These are phyloP conservation scores for Microvelia longipes DNA, from an alignment of 1,140 invertebrate genomes.

Conservation along the genomic window DNA sequence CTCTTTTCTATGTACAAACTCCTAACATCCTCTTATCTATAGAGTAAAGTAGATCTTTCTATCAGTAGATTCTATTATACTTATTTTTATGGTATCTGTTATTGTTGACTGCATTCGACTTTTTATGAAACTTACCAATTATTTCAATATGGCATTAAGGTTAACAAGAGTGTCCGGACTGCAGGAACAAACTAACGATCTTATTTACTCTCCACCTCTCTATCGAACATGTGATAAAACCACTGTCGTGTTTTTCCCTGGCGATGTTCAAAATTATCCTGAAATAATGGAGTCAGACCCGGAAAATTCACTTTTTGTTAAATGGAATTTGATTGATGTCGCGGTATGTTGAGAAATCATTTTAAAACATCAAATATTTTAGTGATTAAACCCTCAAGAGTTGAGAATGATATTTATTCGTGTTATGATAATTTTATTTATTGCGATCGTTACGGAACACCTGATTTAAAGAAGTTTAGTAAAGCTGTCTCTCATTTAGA, in stretches of 20 bases:
- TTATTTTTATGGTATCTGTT: background rate
- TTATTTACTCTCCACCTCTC: background rate
- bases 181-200: background rate
- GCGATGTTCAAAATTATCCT: background rate
- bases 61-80: background rate
- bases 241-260: background rate
- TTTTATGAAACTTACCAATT: background rate
- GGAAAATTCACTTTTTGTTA: background rate
- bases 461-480: constrained; percentile 50
- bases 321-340: background rate
- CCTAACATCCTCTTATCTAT: background rate
- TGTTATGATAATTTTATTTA: constrained; percentile 76
- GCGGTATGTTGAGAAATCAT: background rate
- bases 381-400: constrained; percentile 32
- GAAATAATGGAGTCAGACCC: background rate
- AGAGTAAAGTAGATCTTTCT: background rate
- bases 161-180: background rate
- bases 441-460: constrained; percentile 53
- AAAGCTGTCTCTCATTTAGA: constrained; percentile 52
- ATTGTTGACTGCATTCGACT: background rate
- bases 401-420: constrained; percentile 65
- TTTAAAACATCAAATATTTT: background rate
- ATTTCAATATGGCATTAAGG: background rate
- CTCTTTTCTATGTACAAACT: too few relatives aligned
- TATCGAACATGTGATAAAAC: background rate